phyloP scores from a whole-genome alignment of 2,113 vertebrate genomes.

The Gavialis gangeticus region DNA sequence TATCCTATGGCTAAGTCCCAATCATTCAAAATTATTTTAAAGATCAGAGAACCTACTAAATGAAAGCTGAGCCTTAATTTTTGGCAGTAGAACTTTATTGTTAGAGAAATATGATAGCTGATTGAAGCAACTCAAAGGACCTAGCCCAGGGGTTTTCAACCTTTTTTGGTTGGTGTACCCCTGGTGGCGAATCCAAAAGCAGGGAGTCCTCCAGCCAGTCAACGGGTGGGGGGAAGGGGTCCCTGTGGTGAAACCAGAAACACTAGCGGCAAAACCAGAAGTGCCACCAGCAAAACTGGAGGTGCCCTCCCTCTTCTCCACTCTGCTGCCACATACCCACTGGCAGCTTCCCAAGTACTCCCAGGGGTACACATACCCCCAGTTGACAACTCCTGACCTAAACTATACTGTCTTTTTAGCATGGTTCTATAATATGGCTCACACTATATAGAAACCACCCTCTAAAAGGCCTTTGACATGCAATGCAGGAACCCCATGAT shows the following conservation, averaged over 20 bases:
- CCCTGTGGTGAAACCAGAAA: no score
- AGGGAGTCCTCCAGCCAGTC: no score
- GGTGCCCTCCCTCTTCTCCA: no score
- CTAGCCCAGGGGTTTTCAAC: background rate
- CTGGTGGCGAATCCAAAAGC: no score
- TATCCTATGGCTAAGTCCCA: background rate
- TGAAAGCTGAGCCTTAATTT: background rate
- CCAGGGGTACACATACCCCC: no score
- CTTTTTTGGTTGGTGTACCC: no score
- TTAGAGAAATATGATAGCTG: background rate
- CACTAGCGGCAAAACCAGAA: no score
- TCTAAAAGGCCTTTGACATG: background rate
- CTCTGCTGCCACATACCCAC: no score
- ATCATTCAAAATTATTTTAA: background rate
- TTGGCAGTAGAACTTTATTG: background rate
- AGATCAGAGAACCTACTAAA: background rate
- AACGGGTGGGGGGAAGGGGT: no score
- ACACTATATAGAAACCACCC: background rate
- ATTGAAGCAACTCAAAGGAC: background rate
- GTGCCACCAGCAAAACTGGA: no score
- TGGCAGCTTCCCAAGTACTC: no score
- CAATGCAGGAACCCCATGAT: background rate
- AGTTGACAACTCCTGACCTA: background rate
- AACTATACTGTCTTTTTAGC: background rate
- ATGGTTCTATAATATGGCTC: background rate